Evolutionary conservation across 2,797 vertebrate genomes (phyloP).

Genomic region (Anguilla megastoma): DNA sequence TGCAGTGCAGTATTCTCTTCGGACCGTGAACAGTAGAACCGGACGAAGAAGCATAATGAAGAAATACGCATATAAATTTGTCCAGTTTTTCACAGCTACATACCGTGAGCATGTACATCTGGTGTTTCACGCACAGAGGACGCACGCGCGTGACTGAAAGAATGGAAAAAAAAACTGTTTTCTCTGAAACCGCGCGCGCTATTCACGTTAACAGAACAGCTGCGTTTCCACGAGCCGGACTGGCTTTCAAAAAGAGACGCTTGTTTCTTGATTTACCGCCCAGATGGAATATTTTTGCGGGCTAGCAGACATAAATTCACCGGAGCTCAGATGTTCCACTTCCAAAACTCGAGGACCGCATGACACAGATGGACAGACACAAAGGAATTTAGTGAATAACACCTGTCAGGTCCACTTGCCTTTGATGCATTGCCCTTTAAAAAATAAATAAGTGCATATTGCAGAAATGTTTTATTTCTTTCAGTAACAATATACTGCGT

Average conservation of each 20-base stretch:
- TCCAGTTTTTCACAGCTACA: not conserved
- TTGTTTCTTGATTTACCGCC: conserved; percentile 35
- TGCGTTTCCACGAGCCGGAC: not conserved
- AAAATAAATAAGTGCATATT: not conserved
- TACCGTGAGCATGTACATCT: not conserved
- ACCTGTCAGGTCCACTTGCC: not conserved
- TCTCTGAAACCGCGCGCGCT: conserved; percentile 17
- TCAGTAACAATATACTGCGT: too few relatives aligned
- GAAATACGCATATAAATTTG: too few relatives aligned
- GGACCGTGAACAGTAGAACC: too few relatives aligned
- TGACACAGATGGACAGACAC: conserved; percentile 29
- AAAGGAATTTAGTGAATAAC: not conserved
- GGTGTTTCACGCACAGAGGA: not conserved
- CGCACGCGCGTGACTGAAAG: conserved; percentile 1
- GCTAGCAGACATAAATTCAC: conserved; percentile 40
- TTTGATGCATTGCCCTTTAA: not conserved
- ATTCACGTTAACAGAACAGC: conserved; percentile 13
- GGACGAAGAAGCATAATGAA: too few relatives aligned
- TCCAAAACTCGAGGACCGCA: conserved; percentile 16
- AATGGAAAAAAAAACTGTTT: not conserved
- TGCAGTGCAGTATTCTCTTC: too few relatives aligned
- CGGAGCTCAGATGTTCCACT: conserved; percentile 33
- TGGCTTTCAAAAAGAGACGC: conserved; percentile 26
- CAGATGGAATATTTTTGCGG: conserved; percentile 37
- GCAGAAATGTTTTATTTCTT: too few relatives aligned